Conservation (phyloP, 1,140 invertebrate genomes). For the Papilio polytes region DNA sequence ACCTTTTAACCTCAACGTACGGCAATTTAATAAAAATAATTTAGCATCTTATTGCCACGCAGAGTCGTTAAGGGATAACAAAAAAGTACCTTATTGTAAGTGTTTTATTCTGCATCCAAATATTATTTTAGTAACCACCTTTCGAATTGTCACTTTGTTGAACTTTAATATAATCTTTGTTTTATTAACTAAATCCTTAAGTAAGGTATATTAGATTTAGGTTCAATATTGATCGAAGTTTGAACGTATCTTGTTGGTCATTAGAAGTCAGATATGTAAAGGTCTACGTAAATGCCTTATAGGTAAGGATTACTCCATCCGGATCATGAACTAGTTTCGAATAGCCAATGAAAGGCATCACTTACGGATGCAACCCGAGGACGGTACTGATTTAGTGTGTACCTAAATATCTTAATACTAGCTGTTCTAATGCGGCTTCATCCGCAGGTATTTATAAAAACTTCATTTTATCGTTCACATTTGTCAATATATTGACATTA, state of each 20-base stretch:
- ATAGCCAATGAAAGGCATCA: not conserved
- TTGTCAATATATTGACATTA: too few species aligned
- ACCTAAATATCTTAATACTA: not conserved
- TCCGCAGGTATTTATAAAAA: too few species aligned
- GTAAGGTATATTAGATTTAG: not conserved
- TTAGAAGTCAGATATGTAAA: conserved; percentile 6
- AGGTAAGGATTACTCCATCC: conserved; percentile 12
- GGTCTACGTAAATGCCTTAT: conserved; percentile 12
- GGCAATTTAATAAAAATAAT: conserved; percentile 10
- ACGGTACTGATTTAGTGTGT: not conserved
- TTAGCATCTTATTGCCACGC: not conserved
- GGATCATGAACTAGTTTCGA: conserved; percentile 20
- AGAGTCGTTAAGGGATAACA: not conserved
- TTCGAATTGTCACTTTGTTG: not conserved
- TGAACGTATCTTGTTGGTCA: conserved; percentile 1
- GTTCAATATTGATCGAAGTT: not conserved
- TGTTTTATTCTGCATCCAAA: too few species aligned
- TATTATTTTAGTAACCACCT: too few species aligned
- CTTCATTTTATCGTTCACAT: too few species aligned
- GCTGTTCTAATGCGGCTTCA: too few species aligned
- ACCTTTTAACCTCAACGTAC: not conserved
- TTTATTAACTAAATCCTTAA: not conserved
- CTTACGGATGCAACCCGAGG: conserved; percentile 3
- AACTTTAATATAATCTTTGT: not conserved
- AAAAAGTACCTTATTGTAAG: not conserved